Evolutionary conservation across 2,888 invertebrate genomes (phyloP).

Genomic region (Anaspis maculata): DNA sequence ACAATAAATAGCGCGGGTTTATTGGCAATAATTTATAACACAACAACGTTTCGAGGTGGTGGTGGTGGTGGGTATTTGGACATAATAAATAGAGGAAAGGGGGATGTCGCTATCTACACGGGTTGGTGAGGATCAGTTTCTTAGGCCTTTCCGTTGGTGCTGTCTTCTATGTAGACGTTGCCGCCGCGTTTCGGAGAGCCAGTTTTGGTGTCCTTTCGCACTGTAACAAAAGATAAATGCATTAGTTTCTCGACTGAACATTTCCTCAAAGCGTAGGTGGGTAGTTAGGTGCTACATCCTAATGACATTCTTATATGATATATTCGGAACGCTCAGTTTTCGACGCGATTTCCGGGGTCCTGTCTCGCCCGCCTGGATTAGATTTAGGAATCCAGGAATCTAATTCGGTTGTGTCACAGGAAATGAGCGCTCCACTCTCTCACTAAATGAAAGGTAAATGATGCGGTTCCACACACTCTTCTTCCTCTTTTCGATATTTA

Average conservation of each 20-base stretch:
- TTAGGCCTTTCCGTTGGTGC: constrained; percentile 27
- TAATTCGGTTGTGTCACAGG: constrained; percentile 5
- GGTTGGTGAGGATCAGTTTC: no score
- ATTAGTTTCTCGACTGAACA: constrained; percentile 4
- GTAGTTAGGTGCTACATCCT: background rate
- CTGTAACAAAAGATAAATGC: constrained; percentile 34
- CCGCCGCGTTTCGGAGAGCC: constrained; percentile 34
- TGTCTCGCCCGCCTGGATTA: constrained; percentile 7
- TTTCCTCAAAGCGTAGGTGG: background rate
- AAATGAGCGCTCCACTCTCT: background rate
- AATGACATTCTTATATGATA: no score
- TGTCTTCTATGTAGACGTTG: constrained; percentile 43
- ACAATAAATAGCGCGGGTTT: no score
- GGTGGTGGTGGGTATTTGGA: no score
- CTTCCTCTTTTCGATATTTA: no score
- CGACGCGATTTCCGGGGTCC: constrained; percentile 11
- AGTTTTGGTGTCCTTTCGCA: constrained; percentile 40
- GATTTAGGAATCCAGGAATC: constrained; percentile 10
- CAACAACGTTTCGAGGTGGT: no score
- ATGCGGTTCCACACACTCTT: no score
- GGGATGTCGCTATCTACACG: no score
- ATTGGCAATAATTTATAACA: no score
- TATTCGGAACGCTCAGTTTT: no score
- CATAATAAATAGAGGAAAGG: no score
- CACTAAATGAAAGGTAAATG: no score